Evolutionary conservation across 2,888 invertebrate genomes (phyloP), one percentile per base, ranked within the genome.

Genomic region (Cosmorhoe ocellata): DNA sequence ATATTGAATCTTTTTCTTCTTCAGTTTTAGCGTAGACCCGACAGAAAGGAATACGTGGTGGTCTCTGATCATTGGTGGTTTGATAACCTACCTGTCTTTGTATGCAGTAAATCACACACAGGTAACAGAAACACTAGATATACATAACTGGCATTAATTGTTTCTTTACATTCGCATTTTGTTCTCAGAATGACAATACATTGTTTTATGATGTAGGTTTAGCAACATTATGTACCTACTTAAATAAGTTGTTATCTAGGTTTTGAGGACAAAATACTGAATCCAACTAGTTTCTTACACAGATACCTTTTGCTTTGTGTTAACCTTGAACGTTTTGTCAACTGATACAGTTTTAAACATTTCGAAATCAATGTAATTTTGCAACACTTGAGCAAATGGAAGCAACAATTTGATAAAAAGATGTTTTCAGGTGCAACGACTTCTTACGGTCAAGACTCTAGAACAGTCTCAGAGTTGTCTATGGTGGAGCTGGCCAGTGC

Each of bases 51-150:
- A 97, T 63, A 95, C 96, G 0, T 95, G 96, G 93, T 97, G 96
- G 92, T 93, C 95, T 0, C 89, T 97, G 18, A 84, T 93, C 3
- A 90, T 97, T 41, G 97, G 97, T n/a, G 97, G 97, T 0, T 81
- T 94, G 28, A 92, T 95, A 43, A 96, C 96, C 0, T 97, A 94
- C 72, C 76, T 96, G 31, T 94, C 97, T 0, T 69, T 97, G 5
- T 97, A 97, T 76, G 97, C 94, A 1, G 96, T 97, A 0, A 97
- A 97, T 76, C 97, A 97, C 79, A 94, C 96, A 0, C 97, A 90
- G 82, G 89, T 89, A 67, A 24, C n/a, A n/a, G n/a, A n/a, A n/a
- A n/a, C n/a, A n/a, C n/a, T n/a, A n/a, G n/a, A n/a, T n/a, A 4
- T 18, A 4, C 18, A 3, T 18, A 18, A 4, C 4, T 18, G 18